Evolutionary conservation across 2,888 invertebrate genomes (phyloP), one percentile per base, ranked within the genome.

Genomic region (Chirona hameri): DNA sequence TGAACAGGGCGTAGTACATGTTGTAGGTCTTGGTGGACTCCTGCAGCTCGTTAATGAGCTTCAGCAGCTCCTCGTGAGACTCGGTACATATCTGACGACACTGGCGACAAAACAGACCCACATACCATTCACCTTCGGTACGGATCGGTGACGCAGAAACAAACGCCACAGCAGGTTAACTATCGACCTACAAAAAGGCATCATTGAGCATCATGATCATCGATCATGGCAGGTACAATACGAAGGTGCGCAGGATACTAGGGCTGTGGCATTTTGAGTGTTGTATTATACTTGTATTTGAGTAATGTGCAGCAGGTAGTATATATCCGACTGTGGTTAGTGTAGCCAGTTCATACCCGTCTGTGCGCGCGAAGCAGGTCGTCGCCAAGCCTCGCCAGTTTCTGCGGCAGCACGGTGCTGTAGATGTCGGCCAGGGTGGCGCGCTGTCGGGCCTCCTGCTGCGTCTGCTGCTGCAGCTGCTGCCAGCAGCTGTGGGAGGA

Each of bases 1-100:
- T 92, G 88, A 94, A 93, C 87, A 95, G 95, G 27, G 92, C 91
- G 87, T 95, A 95, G 88, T 96, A 95, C 83, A 93, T 92, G 87
- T 96, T 96, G 90, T 97, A 97, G 85, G 96, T 95, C 90, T 98
- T 98, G 93, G 96, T 96, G 81, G 96, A 94, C 86, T 93, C 94
- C 87, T 96, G 96, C 84, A 98, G 91, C 88, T 97, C 97, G 86
- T 93, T 95, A 85, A 98, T 90, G 83, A 97, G 96, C 86, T 95
- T 93, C 86, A 95, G 91, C 86, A 98, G 93, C 89, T 98, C 97
- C 88, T 96, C 97, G 89, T 98, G 98, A 79, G 95, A 95, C 89
- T 96, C 95, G 85, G 93, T 92, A 55, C 94, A 95, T 86, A 95
- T 94, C 88, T 95, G 95, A 83, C 94, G 92, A 87, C 95, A 95